These are phyloP conservation scores for Drosophila navojoa DNA, from an alignment of 1,140 invertebrate species.

Conservation along the genomic window DNA sequence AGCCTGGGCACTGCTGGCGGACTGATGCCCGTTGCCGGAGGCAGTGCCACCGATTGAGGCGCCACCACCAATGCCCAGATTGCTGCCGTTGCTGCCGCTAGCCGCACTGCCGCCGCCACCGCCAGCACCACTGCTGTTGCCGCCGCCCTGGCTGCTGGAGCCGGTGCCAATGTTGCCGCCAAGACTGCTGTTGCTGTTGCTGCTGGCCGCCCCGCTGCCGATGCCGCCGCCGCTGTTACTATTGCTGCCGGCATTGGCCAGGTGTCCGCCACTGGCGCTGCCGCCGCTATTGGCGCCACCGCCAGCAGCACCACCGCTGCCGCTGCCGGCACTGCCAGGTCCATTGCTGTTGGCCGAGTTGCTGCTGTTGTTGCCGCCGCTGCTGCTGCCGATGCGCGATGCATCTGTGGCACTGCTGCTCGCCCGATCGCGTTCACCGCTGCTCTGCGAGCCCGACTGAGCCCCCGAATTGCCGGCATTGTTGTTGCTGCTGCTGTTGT, in stretches of 20 bases:
- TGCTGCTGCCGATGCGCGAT: slow-evolving; percentile 48
- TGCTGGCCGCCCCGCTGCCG: slow-evolving; percentile 46
- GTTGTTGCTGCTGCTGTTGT: slow-evolving; percentile 1
- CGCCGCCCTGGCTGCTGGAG: slow-evolving; percentile 56
- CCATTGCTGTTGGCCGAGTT: slow-evolving; percentile 69
- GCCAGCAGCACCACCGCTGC: slow-evolving; percentile 38
- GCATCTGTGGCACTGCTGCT: slow-evolving; percentile 34
- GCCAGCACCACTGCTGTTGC: slow-evolving; percentile 33
- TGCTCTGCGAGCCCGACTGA: slow-evolving; percentile 27
- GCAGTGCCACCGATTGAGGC: slow-evolving; percentile 30
- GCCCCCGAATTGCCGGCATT: slow-evolving; percentile 17
- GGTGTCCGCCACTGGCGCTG: slow-evolving; percentile 37
- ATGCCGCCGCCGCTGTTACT: slow-evolving; percentile 45
- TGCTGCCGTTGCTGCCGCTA: slow-evolving; percentile 11
- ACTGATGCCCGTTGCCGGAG: slow-evolving; percentile 45
- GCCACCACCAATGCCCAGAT: slow-evolving; percentile 17
- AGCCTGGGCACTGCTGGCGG: slow-evolving; percentile 40
- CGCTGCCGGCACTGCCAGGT: slow-evolving; percentile 66
- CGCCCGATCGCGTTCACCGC: slow-evolving; percentile 38
- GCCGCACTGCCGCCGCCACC: slow-evolving; percentile 51
- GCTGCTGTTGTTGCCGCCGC: slow-evolving; percentile 58
- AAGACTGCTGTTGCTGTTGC: slow-evolving; percentile 55
- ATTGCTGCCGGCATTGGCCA: slow-evolving; percentile 19
- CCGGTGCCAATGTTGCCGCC: slow-evolving; percentile 38
- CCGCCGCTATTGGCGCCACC: slow-evolving; percentile 22